Base-by-base conservation (phyloP, 1,140 invertebrate genomes). In the Drosophila pseudoananassae region DNA sequence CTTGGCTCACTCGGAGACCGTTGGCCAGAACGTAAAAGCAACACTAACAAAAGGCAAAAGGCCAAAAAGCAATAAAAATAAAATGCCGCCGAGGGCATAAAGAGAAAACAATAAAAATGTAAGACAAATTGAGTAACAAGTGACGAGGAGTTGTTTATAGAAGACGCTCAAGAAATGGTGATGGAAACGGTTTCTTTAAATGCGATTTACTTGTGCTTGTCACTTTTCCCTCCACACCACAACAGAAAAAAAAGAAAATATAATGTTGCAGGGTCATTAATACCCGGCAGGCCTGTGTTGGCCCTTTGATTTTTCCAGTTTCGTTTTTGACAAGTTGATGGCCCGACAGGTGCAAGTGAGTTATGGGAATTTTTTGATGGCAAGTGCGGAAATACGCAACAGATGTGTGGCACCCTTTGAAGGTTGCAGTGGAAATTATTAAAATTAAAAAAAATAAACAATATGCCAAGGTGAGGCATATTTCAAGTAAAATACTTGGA, bases 51-150 rank as follows among this genome's bases (percentile, higher is more conserved):
- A 59, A 8, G 14, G 40, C 40, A 6, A 43, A 17, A 43, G 40
- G 40, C 40, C 6, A 43, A 58, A 20, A 74, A 76, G 52, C 55
- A 38, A 70, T 40, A 65, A 54, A 70, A 72, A 51, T 51, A 56
- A 53, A 63, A 81, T 57, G 61, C 36, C 55, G 45, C 60, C 15
- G 54, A 59, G 27, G 54, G 66, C 47, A 50, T 74, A 75, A 87
- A 87, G 51, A 63, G 40, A 80, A 80, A 75, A 81, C 75, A 63
- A 81, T 61, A 77, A 80, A 76, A 87, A 57, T 74, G 47, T 76
- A 74, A 85, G 81, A 76, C 76, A 76, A 73, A 87, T 85, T 85
- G 69, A 82, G 81, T 85, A 85, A 85, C 81, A 87, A 85, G 82
- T 85, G 81, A 68, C 78, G 77, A 81, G 61, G 58, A 73, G 49